Evolutionary conservation across 2,797 vertebrate genomes (phyloP).

Genomic region (Amphiprion clarkii): DNA sequence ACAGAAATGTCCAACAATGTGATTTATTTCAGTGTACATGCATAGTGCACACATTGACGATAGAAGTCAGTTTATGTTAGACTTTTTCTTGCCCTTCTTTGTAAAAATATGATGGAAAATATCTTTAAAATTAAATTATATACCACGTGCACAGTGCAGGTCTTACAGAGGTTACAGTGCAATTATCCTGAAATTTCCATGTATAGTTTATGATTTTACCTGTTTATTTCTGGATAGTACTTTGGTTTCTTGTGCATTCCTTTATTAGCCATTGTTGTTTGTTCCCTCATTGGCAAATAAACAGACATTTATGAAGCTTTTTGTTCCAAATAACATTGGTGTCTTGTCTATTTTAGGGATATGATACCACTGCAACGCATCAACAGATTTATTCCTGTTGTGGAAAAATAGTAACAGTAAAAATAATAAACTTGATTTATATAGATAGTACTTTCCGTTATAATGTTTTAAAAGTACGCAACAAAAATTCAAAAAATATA

Average conservation of each 20-base stretch:
- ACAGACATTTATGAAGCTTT: too few species aligned
- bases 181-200: not conserved
- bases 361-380: too few species aligned
- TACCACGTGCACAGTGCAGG: too few species aligned
- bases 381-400: not conserved
- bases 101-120: not conserved
- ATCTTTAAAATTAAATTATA: not conserved
- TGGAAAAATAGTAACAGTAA: not conserved
- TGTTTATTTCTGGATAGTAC: not conserved
- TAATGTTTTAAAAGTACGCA: too few species aligned
- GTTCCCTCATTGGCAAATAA: too few species aligned
- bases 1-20: not conserved
- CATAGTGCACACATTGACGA: not conserved
- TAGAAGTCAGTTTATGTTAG: not conserved
- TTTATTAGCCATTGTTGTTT: too few species aligned
- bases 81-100: not conserved
- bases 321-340: not conserved
- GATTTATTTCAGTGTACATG: not conserved
- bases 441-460: too few species aligned
- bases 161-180: not conserved
- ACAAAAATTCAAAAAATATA: too few species aligned
- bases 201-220: not conserved
- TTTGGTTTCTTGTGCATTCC: not conserved
- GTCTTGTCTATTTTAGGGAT: not conserved
- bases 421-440: too few species aligned